phyloP scores from a whole-genome alignment of 2,888 invertebrate species.

The Chrysopilus asiliformis region DNA sequence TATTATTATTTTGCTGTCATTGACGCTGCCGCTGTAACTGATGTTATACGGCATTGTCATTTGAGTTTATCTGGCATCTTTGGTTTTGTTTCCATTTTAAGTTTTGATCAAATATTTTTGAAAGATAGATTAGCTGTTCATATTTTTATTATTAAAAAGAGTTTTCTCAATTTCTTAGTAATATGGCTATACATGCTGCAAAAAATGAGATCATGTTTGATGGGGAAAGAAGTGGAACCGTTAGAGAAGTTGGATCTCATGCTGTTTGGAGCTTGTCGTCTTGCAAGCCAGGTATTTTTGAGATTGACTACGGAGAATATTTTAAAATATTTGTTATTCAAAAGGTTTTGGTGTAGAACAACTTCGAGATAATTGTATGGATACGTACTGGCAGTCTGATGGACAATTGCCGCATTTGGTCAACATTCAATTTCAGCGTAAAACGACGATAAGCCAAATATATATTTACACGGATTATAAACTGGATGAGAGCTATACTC shows the following conservation, averaged over 20 bases:
- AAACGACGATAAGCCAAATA: slow-evolving; percentile 89
- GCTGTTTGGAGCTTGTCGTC: slow-evolving; percentile 98
- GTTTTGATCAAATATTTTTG: too few species aligned
- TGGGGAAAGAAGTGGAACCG: slow-evolving; percentile 36
- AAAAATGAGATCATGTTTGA: too few species aligned
- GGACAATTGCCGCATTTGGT: slow-evolving; percentile 96
- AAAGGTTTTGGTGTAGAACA: slow-evolving; percentile 96
- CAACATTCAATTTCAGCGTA: slow-evolving; percentile 89
- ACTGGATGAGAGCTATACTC: slow-evolving; percentile 97
- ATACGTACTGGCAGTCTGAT: slow-evolving; percentile 99
- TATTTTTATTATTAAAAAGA: too few species aligned
- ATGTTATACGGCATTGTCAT: too few species aligned
- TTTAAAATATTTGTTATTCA: not conserved
- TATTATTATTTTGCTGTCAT: too few species aligned
- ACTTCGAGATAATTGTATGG: slow-evolving; percentile 84
- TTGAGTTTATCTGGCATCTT: too few species aligned
- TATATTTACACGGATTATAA: slow-evolving; percentile 97
- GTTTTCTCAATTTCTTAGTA: too few species aligned
- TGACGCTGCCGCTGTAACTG: too few species aligned
- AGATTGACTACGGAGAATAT: not conserved
- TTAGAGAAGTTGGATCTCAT: slow-evolving; percentile 76
- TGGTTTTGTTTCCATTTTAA: too few species aligned
- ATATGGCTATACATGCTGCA: too few species aligned
- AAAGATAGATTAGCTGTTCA: too few species aligned
- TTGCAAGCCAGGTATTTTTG: slow-evolving; percentile 76